phyloP scores from a whole-genome alignment of 92 coral and sea anemone species.

The Desmophyllum pertusum region DNA sequence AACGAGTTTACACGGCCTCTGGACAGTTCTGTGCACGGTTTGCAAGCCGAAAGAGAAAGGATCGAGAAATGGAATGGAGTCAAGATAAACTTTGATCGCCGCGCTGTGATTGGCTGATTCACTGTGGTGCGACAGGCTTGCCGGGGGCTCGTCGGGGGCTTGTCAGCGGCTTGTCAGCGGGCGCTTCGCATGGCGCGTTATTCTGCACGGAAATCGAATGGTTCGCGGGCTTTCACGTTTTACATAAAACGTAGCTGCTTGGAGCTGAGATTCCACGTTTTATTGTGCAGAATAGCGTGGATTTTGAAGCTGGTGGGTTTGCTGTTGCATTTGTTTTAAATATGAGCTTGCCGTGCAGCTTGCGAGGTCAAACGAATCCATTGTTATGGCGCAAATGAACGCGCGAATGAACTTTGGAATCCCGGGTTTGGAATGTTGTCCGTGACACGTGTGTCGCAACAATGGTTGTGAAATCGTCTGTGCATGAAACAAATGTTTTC shows the following conservation, averaged over 20 bases:
- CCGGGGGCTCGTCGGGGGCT: neutral
- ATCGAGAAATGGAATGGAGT: neutral
- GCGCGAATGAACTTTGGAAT: neutral
- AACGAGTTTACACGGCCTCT: neutral
- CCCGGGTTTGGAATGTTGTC: neutral
- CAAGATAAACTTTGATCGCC: neutral
- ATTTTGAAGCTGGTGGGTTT: neutral
- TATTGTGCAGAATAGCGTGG: neutral
- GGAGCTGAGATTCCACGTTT: neutral
- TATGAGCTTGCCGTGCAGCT: neutral
- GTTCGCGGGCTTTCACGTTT: neutral
- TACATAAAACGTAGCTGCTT: neutral
- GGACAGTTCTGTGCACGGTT: neutral
- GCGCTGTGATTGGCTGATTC: constrained; percentile 43
- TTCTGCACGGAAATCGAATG: neutral
- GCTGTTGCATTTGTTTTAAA: neutral
- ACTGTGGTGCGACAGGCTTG: constrained; percentile 37
- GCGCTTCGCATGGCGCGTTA: neutral
- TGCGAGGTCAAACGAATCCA: neutral
- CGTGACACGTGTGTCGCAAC: constrained; percentile 27
- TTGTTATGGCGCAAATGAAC: constrained; percentile 12
- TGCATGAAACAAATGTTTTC: neutral
- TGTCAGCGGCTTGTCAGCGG: constrained; percentile 7
- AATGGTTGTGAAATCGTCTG: constrained; percentile 6
- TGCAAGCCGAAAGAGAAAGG: neutral